Base-by-base conservation (phyloP, 1,140 invertebrate species). In the Euborellia annulipes region DNA sequence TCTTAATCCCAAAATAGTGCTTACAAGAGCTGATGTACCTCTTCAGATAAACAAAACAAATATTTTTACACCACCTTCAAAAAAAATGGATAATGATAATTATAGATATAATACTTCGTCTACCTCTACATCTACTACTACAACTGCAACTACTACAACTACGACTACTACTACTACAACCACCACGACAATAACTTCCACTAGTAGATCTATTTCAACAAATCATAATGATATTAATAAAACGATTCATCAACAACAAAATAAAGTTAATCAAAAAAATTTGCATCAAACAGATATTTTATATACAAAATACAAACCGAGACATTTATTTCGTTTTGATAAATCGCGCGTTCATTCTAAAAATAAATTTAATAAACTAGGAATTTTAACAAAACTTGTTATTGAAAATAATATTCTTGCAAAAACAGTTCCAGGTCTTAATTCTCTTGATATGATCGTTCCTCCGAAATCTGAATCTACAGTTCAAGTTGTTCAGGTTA, bases 401-500 rank as follows among this genome's bases (percentile, higher is more conserved):
- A 16, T 30, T 46, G 44, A 36, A 23, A 42, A 56, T 41, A 62
- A 65, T 40, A 58, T 69, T 20, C 49, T 71, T 37, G 60, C 63
- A 7, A 58, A 63, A 47, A 64, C 66, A 41, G 61, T 72, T 17
- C 70, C 70, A 11, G 70, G 70, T 21, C 48, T 73, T 27, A 68
- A 67, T 48, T 65, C 70, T 23, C 55, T 71, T 43, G 66, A 71
- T 36, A 68, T 75, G 63, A 68, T 75, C 49, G 58, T 67, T 14
- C 70, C 72, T 2, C 59, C 61, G 3, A 55, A 64, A 18, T 60
- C 69, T 6, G 61, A 70, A 39, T 62, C 67, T 1, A 71, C 71
- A 0, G 69, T 76, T 2, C 72, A 76, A 51, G 68, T 76, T 0
- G 72, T 76, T 2, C 74, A 75, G 48, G 54, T 75, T 9, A 65